Percentiles rank a stretch among this genome's conserved stretches.
phyloP scores from a whole-genome alignment of 2,113 vertebrate genomes.

The Pluvialis apricaria region DNA sequence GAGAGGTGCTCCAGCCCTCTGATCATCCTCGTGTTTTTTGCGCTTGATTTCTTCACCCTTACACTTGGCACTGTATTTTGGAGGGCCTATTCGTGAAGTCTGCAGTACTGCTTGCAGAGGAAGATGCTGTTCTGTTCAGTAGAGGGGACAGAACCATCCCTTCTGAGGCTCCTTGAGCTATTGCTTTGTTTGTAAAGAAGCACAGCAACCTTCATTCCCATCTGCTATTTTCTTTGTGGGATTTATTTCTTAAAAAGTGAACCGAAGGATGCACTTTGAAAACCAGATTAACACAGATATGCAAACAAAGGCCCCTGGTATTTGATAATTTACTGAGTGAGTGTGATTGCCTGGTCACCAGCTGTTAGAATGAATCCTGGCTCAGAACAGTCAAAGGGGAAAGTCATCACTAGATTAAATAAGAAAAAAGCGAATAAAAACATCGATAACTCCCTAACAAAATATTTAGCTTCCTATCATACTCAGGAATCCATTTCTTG shows the following conservation, averaged over 20 bases:
- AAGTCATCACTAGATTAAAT: background rate
- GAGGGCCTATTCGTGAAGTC: background rate
- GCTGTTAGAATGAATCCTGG: background rate
- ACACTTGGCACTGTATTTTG: background rate
- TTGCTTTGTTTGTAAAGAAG: background rate
- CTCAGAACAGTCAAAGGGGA: background rate
- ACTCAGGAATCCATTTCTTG: background rate
- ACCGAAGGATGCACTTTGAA: background rate
- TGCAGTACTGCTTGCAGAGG: background rate
- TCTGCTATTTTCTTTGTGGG: background rate
- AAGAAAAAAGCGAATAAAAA: background rate
- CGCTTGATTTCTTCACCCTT: background rate
- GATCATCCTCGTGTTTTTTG: too few relatives aligned
- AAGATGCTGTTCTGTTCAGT: background rate
- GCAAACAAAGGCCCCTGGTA: background rate
- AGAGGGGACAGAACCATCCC: background rate
- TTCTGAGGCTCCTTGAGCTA: background rate
- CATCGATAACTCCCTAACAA: background rate
- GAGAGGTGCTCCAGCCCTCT: too few relatives aligned
- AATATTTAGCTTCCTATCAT: background rate
- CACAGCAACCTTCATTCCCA: background rate
- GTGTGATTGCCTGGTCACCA: background rate
- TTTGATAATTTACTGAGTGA: constrained; percentile 1
- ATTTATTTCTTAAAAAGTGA: background rate
- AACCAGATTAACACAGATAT: background rate